Conservation (phyloP, 2,888 invertebrate species). For the Rapana venosa region DNA sequence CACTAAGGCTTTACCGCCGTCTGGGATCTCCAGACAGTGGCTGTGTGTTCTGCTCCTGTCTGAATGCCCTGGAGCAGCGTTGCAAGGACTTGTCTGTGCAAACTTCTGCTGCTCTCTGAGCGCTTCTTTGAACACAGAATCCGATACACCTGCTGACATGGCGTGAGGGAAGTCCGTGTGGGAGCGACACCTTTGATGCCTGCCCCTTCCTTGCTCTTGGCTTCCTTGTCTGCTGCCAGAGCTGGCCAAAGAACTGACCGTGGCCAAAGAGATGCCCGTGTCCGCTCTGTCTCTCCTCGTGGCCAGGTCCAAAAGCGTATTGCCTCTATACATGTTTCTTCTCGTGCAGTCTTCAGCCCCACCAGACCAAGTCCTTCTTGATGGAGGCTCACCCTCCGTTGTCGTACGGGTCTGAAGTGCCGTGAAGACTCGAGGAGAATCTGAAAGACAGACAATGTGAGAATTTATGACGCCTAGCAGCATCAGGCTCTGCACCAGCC, state of each 20-base stretch:
- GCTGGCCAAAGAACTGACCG: background rate
- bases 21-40: background rate
- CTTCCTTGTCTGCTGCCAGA: background rate
- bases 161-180: background rate
- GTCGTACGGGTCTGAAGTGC: background rate
- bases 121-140: background rate
- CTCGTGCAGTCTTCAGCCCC: background rate
- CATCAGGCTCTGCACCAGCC: too few species aligned
- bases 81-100: background rate
- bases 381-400: too few species aligned
- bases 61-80: background rate
- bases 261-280: conserved; percentile 12
- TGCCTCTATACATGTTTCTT: background rate
- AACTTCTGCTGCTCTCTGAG: background rate
- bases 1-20: background rate
- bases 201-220: background rate
- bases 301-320: background rate
- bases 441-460: background rate
- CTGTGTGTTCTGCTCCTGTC: background rate
- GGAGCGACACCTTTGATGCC: background rate
- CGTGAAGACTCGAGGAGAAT: conserved; percentile 3
- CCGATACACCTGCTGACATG: background rate
- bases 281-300: background rate
- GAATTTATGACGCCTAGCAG: too few species aligned
- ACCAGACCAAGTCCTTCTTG: background rate